Conservation (phyloP, 53 echinoderm and acorn worm species). For the Actinopyga echinites region DNA sequence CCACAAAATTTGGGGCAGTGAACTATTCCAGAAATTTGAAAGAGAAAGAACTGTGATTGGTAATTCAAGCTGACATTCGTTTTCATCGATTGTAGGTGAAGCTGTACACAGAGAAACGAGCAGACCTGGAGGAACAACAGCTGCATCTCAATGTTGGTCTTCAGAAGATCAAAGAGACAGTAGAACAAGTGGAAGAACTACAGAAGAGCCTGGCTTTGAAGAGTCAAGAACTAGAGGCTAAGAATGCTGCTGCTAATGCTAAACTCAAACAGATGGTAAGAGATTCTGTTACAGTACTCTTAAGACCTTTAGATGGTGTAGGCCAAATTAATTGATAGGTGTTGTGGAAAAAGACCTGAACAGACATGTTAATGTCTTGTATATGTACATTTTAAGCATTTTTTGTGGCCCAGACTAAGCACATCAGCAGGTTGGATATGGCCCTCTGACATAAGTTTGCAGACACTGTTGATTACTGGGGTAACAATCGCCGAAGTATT, state of each 20-base stretch:
- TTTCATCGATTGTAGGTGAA: conserved; percentile 68
- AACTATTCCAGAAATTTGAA: background rate
- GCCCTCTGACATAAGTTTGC: too few relatives aligned
- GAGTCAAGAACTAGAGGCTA: conserved; percentile 94
- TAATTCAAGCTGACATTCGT: background rate
- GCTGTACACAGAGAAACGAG: conserved; percentile 96
- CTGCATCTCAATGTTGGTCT: conserved; percentile 99
- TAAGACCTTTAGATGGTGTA: too few relatives aligned
- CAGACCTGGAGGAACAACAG: conserved; percentile 98
- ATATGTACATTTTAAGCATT: too few relatives aligned
- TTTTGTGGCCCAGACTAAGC: too few relatives aligned
- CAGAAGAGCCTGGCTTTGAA: conserved; percentile 95
- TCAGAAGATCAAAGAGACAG: conserved; percentile 99
- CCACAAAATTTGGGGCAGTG: background rate
- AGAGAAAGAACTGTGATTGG: too few relatives aligned
- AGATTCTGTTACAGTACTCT: too few relatives aligned
- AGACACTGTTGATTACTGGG: too few relatives aligned
- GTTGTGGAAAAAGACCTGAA: too few relatives aligned
- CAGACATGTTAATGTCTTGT: too few relatives aligned
- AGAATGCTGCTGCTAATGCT: conserved; percentile 96
- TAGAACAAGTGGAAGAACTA: conserved; percentile 97
- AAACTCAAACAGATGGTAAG: conserved; percentile 99
- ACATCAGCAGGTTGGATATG: too few relatives aligned
- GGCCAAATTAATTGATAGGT: too few relatives aligned
- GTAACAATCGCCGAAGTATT: too few relatives aligned